Conservation (phyloP, 2,797 vertebrate species). For the Eulemur albifrons region DNA sequence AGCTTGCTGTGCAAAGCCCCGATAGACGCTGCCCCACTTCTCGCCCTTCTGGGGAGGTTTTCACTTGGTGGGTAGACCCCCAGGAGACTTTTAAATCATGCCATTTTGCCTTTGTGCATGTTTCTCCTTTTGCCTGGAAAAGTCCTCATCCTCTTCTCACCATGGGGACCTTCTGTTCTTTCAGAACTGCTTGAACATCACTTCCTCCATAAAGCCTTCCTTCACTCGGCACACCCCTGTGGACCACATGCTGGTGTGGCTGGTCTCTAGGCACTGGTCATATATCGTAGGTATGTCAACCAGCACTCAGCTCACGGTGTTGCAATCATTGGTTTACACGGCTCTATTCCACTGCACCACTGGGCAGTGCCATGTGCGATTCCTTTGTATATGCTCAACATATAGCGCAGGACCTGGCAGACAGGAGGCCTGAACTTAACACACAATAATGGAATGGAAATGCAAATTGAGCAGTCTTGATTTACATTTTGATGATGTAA, state of each 20-base stretch:
- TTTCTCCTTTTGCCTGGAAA: constrained; percentile 51
- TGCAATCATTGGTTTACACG: neutral
- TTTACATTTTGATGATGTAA: constrained; percentile 20
- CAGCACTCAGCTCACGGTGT: neutral
- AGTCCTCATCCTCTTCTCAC: constrained; percentile 27
- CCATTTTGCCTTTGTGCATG: neutral
- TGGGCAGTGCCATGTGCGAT: neutral
- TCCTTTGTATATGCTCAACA: neutral
- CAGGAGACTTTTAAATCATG: constrained; percentile 50
- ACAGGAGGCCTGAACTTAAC: neutral
- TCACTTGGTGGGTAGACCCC: neutral
- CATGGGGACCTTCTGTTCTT: neutral
- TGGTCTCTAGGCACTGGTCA: neutral
- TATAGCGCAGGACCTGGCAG: neutral
- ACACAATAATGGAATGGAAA: neutral
- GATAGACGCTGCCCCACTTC: neutral
- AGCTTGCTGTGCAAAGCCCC: neutral
- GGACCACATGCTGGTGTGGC: neutral
- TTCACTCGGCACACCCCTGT: fast-evolving
- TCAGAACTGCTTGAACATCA: neutral
- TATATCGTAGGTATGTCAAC: neutral
- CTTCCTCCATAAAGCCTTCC: constrained; percentile 25
- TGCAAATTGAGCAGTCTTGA: neutral
- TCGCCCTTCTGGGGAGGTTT: neutral
- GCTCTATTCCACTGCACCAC: neutral